Percentiles rank a stretch among this genome's conserved stretches.
These are phyloP conservation scores for Sthenelais limicola DNA, from an alignment of 2,888 invertebrate genomes.

Conservation along the genomic window DNA sequence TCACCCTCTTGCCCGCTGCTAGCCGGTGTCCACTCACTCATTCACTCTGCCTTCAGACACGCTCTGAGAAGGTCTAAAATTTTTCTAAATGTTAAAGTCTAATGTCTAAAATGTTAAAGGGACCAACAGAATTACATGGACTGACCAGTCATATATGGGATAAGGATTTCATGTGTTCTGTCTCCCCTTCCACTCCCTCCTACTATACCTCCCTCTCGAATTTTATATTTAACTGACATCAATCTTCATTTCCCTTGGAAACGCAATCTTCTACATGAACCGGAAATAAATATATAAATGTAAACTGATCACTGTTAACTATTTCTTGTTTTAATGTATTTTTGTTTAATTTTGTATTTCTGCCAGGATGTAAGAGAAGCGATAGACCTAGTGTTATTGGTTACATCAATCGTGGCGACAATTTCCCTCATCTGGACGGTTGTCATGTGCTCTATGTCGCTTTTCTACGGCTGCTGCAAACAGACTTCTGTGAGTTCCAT, in stretches of 20 bases:
- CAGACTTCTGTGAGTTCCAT: constrained; percentile 21
- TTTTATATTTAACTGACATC: background rate
- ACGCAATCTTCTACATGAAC: background rate
- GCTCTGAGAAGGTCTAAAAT: no score
- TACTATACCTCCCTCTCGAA: background rate
- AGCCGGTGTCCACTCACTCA: no score
- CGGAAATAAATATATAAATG: background rate
- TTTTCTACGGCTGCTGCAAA: constrained; percentile 35
- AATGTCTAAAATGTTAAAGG: no score
- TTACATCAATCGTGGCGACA: background rate
- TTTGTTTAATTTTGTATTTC: background rate
- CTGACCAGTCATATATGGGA: no score
- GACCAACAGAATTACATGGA: no score
- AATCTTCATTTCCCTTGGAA: background rate
- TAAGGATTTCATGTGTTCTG: no score
- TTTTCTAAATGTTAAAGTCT: no score
- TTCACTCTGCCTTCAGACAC: no score
- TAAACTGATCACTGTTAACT: background rate
- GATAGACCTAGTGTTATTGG: constrained; percentile 15
- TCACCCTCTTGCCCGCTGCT: no score
- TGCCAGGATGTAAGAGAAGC: constrained; percentile 6
- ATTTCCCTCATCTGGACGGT: constrained; percentile 1
- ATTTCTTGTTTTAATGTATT: background rate
- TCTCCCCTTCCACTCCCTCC: no score
- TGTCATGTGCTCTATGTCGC: constrained; percentile 18